Conservation (phyloP, 2,113 vertebrate genomes). For the Psephotus haematonotus region DNA sequence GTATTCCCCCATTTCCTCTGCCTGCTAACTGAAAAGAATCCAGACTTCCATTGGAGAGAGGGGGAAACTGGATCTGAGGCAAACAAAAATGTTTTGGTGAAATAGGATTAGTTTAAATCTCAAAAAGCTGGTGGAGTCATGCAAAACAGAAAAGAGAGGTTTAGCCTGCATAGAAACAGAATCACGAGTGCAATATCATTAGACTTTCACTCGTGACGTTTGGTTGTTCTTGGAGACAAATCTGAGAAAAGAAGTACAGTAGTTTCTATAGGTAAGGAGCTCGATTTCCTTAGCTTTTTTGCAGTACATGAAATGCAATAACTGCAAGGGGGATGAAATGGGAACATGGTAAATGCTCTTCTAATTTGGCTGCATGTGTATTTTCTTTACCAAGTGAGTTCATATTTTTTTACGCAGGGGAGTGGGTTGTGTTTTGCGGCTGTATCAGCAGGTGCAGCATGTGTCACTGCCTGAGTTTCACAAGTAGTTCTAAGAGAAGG, state of each 20-base stretch:
- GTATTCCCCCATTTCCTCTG: not conserved
- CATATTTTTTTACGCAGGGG: not conserved
- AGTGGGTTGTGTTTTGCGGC: not conserved
- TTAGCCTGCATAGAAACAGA: slow-evolving; percentile 72
- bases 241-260: slow-evolving; percentile 57
- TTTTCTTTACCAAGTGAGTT: not conserved
- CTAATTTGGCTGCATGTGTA: not conserved
- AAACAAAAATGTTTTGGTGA: slow-evolving; percentile 74
- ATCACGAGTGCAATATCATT: slow-evolving; percentile 72
- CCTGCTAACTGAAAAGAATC: not conserved
- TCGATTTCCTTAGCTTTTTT: slow-evolving; percentile 18
- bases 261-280: slow-evolving; percentile 61
- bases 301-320: slow-evolving; percentile 8
- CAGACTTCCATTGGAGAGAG: not conserved
- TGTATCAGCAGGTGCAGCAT: not conserved
- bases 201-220: slow-evolving; percentile 64
- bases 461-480: not conserved
- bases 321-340: slow-evolving; percentile 1
- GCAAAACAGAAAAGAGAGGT: slow-evolving; percentile 66
- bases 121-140: slow-evolving; percentile 71
- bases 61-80: slow-evolving; percentile 25
- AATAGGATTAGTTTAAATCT: slow-evolving; percentile 82
- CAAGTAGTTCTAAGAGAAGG: not conserved
- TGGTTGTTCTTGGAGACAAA: slow-evolving; percentile 67
- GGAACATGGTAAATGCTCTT: slow-evolving; percentile 16